Evolutionary conservation across 2,113 vertebrate genomes (phyloP), one percentile per base, ranked within the genome.

Genomic region (Campylorhamphus procurvoides): DNA sequence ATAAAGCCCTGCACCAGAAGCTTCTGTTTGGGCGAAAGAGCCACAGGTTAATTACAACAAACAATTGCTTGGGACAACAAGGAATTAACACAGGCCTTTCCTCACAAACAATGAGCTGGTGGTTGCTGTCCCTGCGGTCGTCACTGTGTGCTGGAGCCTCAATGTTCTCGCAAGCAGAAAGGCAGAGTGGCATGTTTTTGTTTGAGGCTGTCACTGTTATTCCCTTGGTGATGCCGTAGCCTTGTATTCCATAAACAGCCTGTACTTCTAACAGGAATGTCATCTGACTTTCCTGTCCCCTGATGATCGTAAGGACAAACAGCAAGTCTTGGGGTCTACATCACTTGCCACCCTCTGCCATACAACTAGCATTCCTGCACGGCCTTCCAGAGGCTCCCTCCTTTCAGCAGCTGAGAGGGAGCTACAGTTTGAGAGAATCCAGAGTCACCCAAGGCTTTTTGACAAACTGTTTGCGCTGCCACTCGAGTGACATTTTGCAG

Each of bases 281-380:
- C 4, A 1, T 3, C 16, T 77, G 87, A 6, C 10, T 79, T 80
- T 73, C 27, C 29, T 2, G 3, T 14, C 4, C 11, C 14, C 2
- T 6, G 33, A 46, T 4, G 6, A 27, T 39, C 5, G 1, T 14
- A 1, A 4, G 52, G 39, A 16, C 0, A 0, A 14, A 14, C 50
- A 49, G 35, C 35, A 71, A 20, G 40, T 47, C 20, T 71, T 1
- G 0, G 46, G 8, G 10, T 39, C 44, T 7, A 1, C 4, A 1
- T 17, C 0, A 0, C 27, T 24, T 2, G 0, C 56, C 52, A 50
- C 28, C 18, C 18, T 74, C 75, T 46, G 27, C 64, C 73, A 9
- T 10, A 28, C 22, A 17, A 9, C 20, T 1, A 0, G 42, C 69
- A 28, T 55, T 68, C 33, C 78, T 3, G 1, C 27, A 8, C 0